Base-by-base conservation (phyloP, 2,797 vertebrate genomes). In the Mus minutoides region DNA sequence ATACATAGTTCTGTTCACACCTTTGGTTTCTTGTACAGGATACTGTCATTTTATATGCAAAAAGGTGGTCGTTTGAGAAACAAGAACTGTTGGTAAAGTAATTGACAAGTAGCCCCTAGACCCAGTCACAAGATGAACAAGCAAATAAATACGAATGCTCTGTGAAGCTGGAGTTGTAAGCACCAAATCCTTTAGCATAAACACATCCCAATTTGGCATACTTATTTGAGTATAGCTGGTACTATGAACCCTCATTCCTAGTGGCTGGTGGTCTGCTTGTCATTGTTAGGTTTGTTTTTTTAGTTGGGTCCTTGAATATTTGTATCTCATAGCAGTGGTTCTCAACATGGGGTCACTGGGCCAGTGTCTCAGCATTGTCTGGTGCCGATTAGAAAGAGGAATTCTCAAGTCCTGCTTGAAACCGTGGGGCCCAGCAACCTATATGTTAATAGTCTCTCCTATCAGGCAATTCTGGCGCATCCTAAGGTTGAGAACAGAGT, bases 101-200 rank as follows among this genome's bases (percentile, higher is more conserved):
- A 67, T 84, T 89, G 89, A 85, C 16, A 87, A 80, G n/a, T 62
- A 67, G 12, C 19, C 46, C 6, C 3, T 16, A 75, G 1, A 21
- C 12, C 17, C 8, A 94, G 24, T 56, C 54, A 90, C n/a, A 49
- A 60, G 76, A 67, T 89, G 73, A 94, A 31, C 56, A 90, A 83
- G 40, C 73, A 75, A 94, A 83, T 64, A 56, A 89, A 83, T 82
- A 46, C 5, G 92, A 40, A 64, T 46, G 0, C 46, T 56, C 78
- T 96, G 21, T 91, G 91, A 75, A 91, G 64, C 90, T 94, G 73
- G 37, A 83, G 69, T 83, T 87, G 43, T 12, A 92, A 26, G 8
- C 89, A 76, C 2, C 73, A 6, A 86, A 26, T 76, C 52, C 52
- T 85, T 77, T 56, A 34, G 49, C 24, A 13, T 52, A 69, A 67